Conservation (phyloP, 2,888 invertebrate genomes). For the Euplexia lucipara region DNA sequence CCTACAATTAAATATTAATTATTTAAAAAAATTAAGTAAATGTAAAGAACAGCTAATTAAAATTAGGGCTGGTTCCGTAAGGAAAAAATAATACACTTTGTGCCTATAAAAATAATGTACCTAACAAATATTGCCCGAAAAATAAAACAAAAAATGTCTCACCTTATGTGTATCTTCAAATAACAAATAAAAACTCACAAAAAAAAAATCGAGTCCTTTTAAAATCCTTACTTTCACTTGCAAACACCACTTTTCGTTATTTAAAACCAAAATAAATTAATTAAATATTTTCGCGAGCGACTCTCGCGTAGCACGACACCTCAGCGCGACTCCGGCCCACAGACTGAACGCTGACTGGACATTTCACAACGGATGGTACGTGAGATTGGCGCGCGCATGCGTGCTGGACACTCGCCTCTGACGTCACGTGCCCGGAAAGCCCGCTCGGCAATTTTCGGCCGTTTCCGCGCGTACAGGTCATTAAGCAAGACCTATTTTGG, state of each 20-base stretch:
- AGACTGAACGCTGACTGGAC: constrained; percentile 58
- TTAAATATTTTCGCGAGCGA: no score
- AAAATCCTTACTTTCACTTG: constrained; percentile 20
- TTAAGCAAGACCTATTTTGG: not conserved
- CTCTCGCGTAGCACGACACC: no score
- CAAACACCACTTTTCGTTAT: constrained; percentile 12
- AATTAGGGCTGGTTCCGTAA: no score
- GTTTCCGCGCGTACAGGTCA: constrained; percentile 17
- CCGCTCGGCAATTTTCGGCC: constrained; percentile 17
- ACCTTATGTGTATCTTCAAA: no score
- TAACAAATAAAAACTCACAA: not conserved
- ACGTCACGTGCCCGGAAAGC: constrained; percentile 51
- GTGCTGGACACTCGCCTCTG: constrained; percentile 22
- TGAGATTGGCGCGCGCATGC: constrained; percentile 47
- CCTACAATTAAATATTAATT: no score
- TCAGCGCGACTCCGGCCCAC: constrained; percentile 1
- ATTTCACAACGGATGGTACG: constrained; percentile 57
- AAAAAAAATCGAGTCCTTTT: not conserved
- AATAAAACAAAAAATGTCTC: not conserved
- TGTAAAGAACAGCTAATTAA: no score
- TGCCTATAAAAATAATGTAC: no score
- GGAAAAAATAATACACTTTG: no score
- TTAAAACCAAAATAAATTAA: not conserved
- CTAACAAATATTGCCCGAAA: not conserved
- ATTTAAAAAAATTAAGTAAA: no score